A percentile compares a stretch with the other conserved stretches of the same genome.
Conservation (phyloP, 2,888 invertebrate species). For the Drosophila kambysellisi region DNA sequence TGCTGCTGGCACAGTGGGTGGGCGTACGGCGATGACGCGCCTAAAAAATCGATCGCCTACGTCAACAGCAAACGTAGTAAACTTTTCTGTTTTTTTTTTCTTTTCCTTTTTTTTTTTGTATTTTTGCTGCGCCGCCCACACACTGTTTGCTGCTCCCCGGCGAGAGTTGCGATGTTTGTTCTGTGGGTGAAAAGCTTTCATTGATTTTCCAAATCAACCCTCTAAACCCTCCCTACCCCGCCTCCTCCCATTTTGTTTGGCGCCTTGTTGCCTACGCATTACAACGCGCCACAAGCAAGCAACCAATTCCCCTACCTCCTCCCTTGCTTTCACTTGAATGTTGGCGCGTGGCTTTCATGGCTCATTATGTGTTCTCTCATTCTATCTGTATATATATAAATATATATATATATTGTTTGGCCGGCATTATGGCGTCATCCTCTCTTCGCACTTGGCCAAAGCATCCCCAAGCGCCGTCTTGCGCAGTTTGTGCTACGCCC, state of each 20-base stretch:
- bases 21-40: slow-evolving; percentile 44
- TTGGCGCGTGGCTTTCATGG: slow-evolving; percentile 74
- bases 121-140: slow-evolving; percentile 37
- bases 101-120: neutral
- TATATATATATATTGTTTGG: slow-evolving; percentile 12
- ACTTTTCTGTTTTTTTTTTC: slow-evolving; percentile 22
- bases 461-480: slow-evolving; percentile 60
- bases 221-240: neutral
- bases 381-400: neutral
- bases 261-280: slow-evolving; percentile 55
- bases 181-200: slow-evolving; percentile 51
- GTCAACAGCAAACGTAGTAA: slow-evolving; percentile 76
- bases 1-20: slow-evolving; percentile 25
- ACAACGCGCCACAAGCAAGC: slow-evolving; percentile 8
- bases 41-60: slow-evolving; percentile 75
- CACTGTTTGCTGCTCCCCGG: neutral
- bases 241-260: slow-evolving; percentile 46
- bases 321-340: slow-evolving; percentile 1
- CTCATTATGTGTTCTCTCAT: slow-evolving; percentile 51
- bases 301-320: neutral
- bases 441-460: slow-evolving; percentile 29
- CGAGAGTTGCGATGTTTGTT: slow-evolving; percentile 18
- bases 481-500: slow-evolving; percentile 64
- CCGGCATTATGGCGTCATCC: slow-evolving; percentile 71
- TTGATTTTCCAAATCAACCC: slow-evolving; percentile 55